Conservation (phyloP, 2,888 invertebrate species). For the Eueremaeus valkanovi region DNA sequence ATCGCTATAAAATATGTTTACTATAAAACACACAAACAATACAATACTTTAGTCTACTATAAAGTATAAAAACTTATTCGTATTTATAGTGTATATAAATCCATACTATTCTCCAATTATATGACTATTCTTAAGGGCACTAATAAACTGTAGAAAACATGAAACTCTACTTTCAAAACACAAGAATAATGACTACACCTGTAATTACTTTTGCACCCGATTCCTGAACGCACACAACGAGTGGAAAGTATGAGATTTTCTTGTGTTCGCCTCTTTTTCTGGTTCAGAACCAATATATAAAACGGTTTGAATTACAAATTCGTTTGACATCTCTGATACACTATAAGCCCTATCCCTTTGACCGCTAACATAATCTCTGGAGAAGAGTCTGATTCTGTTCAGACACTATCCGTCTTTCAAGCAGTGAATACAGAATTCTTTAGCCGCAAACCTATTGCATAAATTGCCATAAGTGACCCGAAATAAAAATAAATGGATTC, state of each 20-base stretch:
- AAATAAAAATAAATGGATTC: neutral
- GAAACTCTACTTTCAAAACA: neutral
- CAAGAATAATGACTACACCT: neutral
- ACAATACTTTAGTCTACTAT: too few species aligned
- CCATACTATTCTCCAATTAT: neutral
- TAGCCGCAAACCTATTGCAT: neutral
- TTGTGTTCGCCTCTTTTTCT: neutral
- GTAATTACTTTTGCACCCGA: neutral
- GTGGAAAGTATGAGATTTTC: neutral
- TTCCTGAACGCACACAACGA: neutral
- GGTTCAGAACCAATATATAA: neutral
- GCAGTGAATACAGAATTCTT: neutral
- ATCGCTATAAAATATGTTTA: too few species aligned
- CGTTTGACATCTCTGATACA: neutral
- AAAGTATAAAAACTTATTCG: too few species aligned
- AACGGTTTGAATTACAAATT: neutral
- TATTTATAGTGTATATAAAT: too few species aligned
- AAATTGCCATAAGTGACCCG: neutral
- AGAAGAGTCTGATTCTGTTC: neutral
- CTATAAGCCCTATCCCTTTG: neutral
- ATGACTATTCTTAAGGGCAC: neutral
- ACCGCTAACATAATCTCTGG: constrained; percentile 8
- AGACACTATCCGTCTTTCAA: neutral
- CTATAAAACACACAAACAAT: too few species aligned
- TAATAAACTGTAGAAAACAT: neutral